A percentile compares a stretch with the other conserved stretches of the same genome.
Conservation (phyloP, 2,888 invertebrate species). For the Lydus trimaculatus region DNA sequence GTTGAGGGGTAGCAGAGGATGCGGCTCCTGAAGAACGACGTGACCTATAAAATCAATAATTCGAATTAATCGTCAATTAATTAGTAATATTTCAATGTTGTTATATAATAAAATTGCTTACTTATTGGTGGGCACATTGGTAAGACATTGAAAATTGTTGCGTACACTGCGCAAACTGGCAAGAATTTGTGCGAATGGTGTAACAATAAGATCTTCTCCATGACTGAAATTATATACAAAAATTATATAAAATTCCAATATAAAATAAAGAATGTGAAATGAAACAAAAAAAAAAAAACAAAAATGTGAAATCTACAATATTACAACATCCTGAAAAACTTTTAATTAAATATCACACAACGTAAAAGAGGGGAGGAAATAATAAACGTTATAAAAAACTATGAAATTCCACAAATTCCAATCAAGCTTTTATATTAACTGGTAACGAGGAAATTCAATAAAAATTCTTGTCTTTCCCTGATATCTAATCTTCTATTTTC, state of each 20-base stretch:
- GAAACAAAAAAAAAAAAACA: not conserved
- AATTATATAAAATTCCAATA: not conserved
- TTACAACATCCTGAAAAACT: not conserved
- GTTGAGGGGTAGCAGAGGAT: constrained; percentile 75
- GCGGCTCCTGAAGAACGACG: constrained; percentile 80
- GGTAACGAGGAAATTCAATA: not conserved
- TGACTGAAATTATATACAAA: constrained; percentile 67
- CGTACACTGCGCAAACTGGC: constrained; percentile 98
- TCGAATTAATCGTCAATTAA: not conserved
- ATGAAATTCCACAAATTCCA: not conserved
- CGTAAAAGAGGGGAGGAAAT: too few species aligned
- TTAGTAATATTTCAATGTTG: not conserved
- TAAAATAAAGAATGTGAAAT: not conserved
- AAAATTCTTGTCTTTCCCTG: not conserved
- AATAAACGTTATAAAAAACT: not conserved
- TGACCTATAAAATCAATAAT: constrained; percentile 68
- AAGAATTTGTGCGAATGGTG: constrained; percentile 99
- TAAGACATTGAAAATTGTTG: constrained; percentile 96
- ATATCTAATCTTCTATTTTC: not conserved
- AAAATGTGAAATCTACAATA: not conserved
- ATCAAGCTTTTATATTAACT: not conserved
- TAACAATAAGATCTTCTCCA: constrained; percentile 99
- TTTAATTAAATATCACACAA: not conserved
- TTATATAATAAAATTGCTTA: constrained; percentile 68
- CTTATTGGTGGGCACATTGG: constrained; percentile 90